A percentile compares a stretch with the other conserved stretches of the same genome.
Conservation (phyloP, 2,113 vertebrate species). For the Phyllostomus hastatus region DNA sequence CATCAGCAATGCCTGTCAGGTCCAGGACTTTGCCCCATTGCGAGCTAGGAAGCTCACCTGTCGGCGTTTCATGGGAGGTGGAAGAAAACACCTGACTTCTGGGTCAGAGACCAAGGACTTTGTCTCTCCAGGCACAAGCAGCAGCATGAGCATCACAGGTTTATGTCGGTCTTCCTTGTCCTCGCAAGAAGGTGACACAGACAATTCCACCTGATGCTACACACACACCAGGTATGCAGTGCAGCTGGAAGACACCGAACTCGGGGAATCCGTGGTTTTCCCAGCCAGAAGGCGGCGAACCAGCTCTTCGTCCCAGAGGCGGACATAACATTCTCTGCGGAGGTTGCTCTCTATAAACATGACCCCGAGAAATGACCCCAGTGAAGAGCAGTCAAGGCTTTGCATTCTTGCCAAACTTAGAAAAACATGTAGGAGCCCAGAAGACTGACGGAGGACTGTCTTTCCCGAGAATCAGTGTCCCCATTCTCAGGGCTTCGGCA, state of each 20-base stretch:
- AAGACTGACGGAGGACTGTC: not conserved
- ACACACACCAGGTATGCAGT: not conserved
- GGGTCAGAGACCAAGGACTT: not conserved
- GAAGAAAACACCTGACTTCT: not conserved
- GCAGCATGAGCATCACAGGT: fast-evolving
- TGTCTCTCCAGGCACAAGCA: not conserved
- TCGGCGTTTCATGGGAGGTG: not conserved
- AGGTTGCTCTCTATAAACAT: not conserved
- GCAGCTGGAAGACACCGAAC: not conserved
- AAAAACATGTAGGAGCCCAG: not conserved
- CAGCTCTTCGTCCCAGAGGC: not conserved
- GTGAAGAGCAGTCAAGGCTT: not conserved
- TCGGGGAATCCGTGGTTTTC: not conserved
- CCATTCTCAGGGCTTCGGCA: not conserved
- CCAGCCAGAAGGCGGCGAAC: not conserved
- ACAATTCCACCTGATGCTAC: not conserved
- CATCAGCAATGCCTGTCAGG: not conserved
- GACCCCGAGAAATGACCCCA: not conserved
- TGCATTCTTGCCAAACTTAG: not conserved
- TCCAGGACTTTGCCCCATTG: not conserved
- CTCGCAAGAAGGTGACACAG: fast-evolving
- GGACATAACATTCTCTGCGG: not conserved
- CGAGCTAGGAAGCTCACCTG: not conserved
- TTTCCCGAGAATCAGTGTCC: not conserved
- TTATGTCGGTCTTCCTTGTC: not conserved